Percentiles rank a stretch among this genome's conserved stretches.
Conservation (phyloP, 2,888 invertebrate genomes). For the Mechanitis mazaeus region DNA sequence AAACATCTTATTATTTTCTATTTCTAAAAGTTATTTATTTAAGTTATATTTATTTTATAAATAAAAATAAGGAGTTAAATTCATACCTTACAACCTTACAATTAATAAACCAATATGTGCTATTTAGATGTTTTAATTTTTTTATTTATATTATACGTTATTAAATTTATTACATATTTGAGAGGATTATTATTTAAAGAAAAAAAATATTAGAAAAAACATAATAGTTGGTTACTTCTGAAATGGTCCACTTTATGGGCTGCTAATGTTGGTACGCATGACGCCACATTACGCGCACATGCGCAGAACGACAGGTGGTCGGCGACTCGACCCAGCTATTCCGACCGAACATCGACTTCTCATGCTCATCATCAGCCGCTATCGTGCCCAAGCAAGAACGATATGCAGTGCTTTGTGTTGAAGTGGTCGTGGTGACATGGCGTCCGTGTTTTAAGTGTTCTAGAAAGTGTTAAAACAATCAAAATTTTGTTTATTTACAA, state of each 20-base stretch:
- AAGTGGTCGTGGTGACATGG: constrained; percentile 76
- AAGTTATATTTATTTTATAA: no score
- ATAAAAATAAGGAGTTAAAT: no score
- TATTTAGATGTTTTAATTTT: no score
- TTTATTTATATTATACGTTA: no score
- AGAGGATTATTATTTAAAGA: background rate
- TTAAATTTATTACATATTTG: no score
- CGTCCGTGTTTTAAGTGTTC: constrained; percentile 65
- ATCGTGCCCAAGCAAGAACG: constrained; percentile 74
- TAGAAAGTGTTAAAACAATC: constrained; percentile 53
- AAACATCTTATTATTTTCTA: no score
- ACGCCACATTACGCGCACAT: constrained; percentile 72
- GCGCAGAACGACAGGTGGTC: constrained; percentile 78
- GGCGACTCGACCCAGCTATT: constrained; percentile 73
- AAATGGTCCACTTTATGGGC: constrained; percentile 40
- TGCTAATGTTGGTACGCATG: constrained; percentile 58
- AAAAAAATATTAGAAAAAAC: background rate
- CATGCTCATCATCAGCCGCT: constrained; percentile 77
- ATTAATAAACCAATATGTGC: no score
- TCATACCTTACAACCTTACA: no score
- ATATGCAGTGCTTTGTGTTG: constrained; percentile 75
- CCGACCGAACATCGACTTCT: constrained; percentile 75
- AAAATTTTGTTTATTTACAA: constrained; percentile 70
- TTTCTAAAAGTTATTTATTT: no score
- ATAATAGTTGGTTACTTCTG: constrained; percentile 47